Percentiles rank a stretch among this genome's conserved stretches.
These are phyloP conservation scores for Drosophila imparisetae DNA, from an alignment of 2,888 invertebrate species.

Conservation along the genomic window DNA sequence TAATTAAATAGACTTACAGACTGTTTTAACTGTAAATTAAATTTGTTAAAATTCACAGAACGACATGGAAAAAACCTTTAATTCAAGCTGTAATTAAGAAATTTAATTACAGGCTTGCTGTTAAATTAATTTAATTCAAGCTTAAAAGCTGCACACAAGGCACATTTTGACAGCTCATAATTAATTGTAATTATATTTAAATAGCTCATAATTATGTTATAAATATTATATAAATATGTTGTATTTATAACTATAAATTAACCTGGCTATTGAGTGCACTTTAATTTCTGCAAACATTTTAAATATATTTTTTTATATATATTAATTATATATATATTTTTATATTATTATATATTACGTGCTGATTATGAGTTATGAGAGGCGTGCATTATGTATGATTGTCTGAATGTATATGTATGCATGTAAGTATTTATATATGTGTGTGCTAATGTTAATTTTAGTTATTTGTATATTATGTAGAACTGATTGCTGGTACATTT, in stretches of 20 bases:
- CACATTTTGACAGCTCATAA: neutral
- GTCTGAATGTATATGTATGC: neutral
- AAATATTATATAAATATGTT: neutral
- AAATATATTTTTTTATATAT: neutral
- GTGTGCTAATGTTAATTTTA: neutral
- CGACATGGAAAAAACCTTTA: neutral
- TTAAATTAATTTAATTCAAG: neutral
- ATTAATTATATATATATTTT: neutral
- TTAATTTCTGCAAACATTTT: constrained; percentile 4
- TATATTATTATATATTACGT: neutral
- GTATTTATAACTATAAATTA: neutral
- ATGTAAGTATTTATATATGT: neutral
- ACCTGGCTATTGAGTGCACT: neutral
- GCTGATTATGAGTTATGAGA: neutral
- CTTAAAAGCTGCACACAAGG: neutral
- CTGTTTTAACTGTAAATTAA: too few relatives aligned
- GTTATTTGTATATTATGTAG: neutral
- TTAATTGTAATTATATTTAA: neutral
- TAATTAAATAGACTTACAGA: neutral
- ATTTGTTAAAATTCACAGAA: neutral
- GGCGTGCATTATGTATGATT: constrained; percentile 4
- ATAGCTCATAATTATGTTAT: neutral
- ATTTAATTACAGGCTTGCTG: neutral
- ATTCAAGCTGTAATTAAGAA: neutral
- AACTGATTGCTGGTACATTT: neutral